Evolutionary conservation across 64 coral and sea anemone genomes (phyloP).

Genomic region (Stichodactyla helianthus): DNA sequence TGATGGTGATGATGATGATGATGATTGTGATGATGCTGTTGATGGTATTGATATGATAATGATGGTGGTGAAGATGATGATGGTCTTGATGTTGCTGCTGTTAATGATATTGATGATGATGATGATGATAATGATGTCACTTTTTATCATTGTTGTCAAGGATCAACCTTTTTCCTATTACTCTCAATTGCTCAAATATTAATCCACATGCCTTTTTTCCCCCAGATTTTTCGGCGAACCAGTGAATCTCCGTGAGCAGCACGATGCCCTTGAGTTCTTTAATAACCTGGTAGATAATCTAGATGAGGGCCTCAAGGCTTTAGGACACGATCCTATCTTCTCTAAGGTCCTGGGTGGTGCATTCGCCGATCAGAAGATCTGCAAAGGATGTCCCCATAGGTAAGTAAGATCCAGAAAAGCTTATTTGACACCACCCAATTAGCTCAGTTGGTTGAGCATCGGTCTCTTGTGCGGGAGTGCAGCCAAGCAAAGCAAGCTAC

Average conservation of each 20-base stretch:
- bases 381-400: conserved; percentile 97
- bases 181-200: too few relatives aligned
- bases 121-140: neutral
- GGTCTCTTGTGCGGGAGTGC: too few relatives aligned
- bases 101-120: neutral
- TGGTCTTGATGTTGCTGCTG: too few relatives aligned
- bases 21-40: too few relatives aligned
- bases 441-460: too few relatives aligned
- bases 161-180: too few relatives aligned
- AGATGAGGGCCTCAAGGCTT: conserved; percentile 83
- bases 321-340: conserved; percentile 69
- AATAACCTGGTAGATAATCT: conserved; percentile 97
- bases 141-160: neutral
- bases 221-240: conserved; percentile 82
- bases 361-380: conserved; percentile 98
- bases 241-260: conserved; percentile 96
- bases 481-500: too few relatives aligned
- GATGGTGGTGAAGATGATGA: neutral
- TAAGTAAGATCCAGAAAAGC: neutral
- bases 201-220: neutral
- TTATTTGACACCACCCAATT: too few relatives aligned
- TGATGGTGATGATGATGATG: too few relatives aligned
- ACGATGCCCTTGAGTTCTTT: conserved; percentile 97
- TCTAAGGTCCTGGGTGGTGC: conserved; percentile 80
- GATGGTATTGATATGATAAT: too few relatives aligned